Percentiles rank a stretch among this genome's conserved stretches.
Conservation (phyloP, 2,113 vertebrate species). For the Scytalopus superciliaris region DNA sequence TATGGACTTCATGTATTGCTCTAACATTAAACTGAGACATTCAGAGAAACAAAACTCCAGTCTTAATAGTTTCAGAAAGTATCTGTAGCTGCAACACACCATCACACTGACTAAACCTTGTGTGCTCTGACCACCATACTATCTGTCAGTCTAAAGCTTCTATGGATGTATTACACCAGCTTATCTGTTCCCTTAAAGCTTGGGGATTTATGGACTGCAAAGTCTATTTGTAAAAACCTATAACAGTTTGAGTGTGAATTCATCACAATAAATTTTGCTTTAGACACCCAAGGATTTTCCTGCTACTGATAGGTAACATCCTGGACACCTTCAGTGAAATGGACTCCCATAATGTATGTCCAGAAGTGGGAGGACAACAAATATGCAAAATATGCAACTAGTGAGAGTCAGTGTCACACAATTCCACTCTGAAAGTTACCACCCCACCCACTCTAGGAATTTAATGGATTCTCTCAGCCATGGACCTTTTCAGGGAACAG, state of each 20-base stretch:
- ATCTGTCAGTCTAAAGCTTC: neutral
- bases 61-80: neutral
- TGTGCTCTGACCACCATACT: neutral
- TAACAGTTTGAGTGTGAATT: neutral
- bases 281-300: neutral
- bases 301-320: neutral
- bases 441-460: neutral
- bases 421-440: neutral
- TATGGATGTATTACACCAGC: neutral
- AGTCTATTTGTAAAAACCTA: slow-evolving; percentile 27
- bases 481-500: neutral
- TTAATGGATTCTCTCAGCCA: neutral
- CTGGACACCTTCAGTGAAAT: neutral
- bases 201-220: slow-evolving; percentile 25
- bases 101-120: neutral
- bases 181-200: slow-evolving; percentile 9
- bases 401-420: neutral
- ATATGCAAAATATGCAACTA: neutral
- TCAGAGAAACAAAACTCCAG: neutral
- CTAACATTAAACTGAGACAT: neutral
- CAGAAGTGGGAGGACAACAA: neutral
- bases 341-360: neutral
- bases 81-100: neutral
- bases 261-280: slow-evolving; percentile 24
- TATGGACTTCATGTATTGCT: neutral